phyloP scores from a whole-genome alignment of 2,113 vertebrate genomes.

The Microtus ochrogaster region DNA sequence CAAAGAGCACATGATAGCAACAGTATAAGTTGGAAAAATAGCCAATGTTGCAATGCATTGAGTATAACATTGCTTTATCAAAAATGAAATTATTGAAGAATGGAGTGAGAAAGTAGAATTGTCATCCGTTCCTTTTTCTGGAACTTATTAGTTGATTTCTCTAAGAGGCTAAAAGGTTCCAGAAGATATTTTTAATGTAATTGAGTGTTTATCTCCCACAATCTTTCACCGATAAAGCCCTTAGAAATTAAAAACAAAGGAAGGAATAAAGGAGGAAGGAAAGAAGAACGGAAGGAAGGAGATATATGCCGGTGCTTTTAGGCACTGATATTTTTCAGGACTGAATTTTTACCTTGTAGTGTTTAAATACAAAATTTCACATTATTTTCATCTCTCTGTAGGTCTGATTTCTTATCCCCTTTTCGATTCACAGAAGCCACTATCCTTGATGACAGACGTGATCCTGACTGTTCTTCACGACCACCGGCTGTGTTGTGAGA shows the following conservation, averaged over 20 bases:
- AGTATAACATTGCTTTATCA: conserved; percentile 38
- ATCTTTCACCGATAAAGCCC: not conserved
- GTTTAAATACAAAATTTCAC: conserved; percentile 10
- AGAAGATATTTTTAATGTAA: not conserved
- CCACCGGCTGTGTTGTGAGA: not conserved
- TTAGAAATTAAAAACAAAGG: not conserved
- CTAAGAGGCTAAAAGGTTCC: not conserved
- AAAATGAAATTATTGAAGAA: conserved; percentile 24
- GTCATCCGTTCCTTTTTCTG: not conserved
- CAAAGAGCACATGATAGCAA: not conserved
- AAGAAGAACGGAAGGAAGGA: not conserved
- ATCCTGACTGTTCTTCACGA: not conserved
- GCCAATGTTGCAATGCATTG: not conserved
- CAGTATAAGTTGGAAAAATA: conserved; percentile 11
- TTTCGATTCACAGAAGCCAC: conserved; percentile 28
- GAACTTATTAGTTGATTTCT: conserved; percentile 43
- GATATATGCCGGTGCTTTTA: not conserved
- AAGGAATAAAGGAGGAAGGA: too few species aligned
- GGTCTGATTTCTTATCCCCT: not conserved
- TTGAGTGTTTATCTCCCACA: not conserved
- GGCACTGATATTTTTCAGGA: conserved; percentile 13
- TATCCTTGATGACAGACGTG: conserved; percentile 41
- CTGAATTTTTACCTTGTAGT: not conserved
- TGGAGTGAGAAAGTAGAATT: not conserved
- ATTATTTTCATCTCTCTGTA: not conserved